Evolutionary conservation across 2,888 invertebrate genomes (phyloP).

Genomic region (Flabesymbios commensalis): DNA sequence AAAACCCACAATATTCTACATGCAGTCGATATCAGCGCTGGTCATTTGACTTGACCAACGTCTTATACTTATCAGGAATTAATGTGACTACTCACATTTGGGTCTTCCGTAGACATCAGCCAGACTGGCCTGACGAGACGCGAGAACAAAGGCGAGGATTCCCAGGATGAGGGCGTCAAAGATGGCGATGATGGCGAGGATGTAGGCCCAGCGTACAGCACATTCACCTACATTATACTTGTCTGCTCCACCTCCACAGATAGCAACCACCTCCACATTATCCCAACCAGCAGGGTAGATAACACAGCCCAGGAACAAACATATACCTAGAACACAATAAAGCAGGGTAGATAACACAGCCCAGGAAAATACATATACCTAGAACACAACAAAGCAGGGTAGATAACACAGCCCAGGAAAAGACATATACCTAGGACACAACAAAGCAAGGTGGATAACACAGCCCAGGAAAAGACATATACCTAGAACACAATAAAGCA

Average conservation of each 20-base stretch:
- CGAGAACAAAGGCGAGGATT: constrained; percentile 89
- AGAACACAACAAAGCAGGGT: constrained; percentile 70
- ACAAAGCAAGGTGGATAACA: neutral
- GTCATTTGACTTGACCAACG: too few species aligned
- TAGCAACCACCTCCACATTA: constrained; percentile 77
- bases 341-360: constrained; percentile 83
- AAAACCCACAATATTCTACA: too few species aligned
- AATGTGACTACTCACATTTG: too few species aligned
- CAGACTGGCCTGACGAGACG: constrained; percentile 73
- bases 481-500: too few species aligned
- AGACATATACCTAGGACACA: constrained; percentile 77
- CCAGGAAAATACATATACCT: constrained; percentile 86
- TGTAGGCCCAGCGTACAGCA: constrained; percentile 78
- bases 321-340: constrained; percentile 71
- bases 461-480: too few species aligned
- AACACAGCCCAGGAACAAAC: constrained; percentile 84
- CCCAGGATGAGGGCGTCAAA: constrained; percentile 82
- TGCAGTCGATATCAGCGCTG: too few species aligned
- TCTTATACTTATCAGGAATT: too few species aligned
- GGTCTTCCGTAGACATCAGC: constrained; percentile 7
- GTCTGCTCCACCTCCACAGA: constrained; percentile 79
- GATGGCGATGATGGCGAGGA: constrained; percentile 87
- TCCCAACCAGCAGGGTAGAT: constrained; percentile 92
- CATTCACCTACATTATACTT: constrained; percentile 80
- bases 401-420: constrained; percentile 84